These are phyloP conservation scores for Apotomis betuletana DNA, from an alignment of 2,888 invertebrate genomes.

Conservation along the genomic window DNA sequence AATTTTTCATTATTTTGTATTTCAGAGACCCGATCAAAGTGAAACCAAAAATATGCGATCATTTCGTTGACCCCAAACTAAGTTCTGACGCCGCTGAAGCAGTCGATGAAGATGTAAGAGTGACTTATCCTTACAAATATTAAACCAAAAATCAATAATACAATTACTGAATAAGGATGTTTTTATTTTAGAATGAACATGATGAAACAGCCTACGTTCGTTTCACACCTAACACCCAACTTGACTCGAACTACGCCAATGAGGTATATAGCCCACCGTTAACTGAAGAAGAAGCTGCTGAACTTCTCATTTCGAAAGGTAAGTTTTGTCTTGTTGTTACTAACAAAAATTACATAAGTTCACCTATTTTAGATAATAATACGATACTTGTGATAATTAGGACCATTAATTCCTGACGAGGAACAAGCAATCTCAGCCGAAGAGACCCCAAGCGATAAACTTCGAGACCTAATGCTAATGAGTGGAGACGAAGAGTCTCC, in stretches of 20 bases:
- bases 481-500: constrained; percentile 67
- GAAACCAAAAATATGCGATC: constrained; percentile 73
- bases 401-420: constrained; percentile 26
- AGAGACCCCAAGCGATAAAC: constrained; percentile 70
- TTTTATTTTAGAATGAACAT: constrained; percentile 78
- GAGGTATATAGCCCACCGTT: constrained; percentile 90
- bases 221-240: constrained; percentile 87
- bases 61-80: constrained; percentile 71
- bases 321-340: constrained; percentile 18
- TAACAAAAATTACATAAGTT: not conserved
- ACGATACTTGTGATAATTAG: constrained; percentile 2
- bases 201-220: constrained; percentile 91
- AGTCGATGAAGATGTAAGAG: constrained; percentile 51
- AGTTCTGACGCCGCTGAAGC: constrained; percentile 54
- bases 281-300: constrained; percentile 72
- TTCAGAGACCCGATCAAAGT: constrained; percentile 68
- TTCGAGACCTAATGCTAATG: constrained; percentile 71
- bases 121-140: not conserved
- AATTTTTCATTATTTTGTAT: constrained; percentile 26
- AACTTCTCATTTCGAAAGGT: constrained; percentile 69
- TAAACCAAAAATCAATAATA: not conserved
- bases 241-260: constrained; percentile 89
- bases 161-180: not conserved
- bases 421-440: constrained; percentile 44
- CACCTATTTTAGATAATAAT: not conserved